phyloP scores from a whole-genome alignment of 2,888 invertebrate genomes.

The Mantis religiosa region DNA sequence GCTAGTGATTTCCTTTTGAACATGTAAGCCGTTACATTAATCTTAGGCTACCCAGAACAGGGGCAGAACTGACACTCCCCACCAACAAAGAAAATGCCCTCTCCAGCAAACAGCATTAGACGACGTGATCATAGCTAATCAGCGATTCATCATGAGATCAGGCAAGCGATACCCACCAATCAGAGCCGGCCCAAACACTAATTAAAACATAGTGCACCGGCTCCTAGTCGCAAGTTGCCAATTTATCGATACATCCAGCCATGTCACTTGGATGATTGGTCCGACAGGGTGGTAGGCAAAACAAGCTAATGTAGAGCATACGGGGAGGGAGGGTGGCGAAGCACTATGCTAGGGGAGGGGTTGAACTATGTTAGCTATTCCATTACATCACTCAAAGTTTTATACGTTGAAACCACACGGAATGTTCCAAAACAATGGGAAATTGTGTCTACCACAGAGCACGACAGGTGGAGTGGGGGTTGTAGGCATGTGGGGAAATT shows the following conservation, averaged over 20 bases:
- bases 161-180: not conserved
- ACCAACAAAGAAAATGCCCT: not conserved
- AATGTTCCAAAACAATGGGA: not conserved
- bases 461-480: not conserved
- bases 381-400: conserved; percentile 25
- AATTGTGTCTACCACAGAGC: not conserved
- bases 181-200: not conserved
- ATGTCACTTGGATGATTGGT: conserved; percentile 19
- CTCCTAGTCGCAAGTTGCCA: not conserved
- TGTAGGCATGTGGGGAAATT: not conserved
- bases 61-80: too few relatives aligned
- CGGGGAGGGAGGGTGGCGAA: not conserved
- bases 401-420: conserved; percentile 19
- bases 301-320: not conserved
- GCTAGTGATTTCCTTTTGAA: too few relatives aligned
- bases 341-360: not conserved
- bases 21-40: too few relatives aligned
- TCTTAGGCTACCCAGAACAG: too few relatives aligned
- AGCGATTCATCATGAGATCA: not conserved
- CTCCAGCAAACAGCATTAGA: not conserved
- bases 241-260: conserved; percentile 3
- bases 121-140: not conserved
- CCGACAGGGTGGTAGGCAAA: not conserved
- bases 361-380: conserved; percentile 18
- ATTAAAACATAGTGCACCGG: conserved; percentile 14